These are phyloP conservation scores for Oriolus oriolus DNA, from an alignment of 2,113 vertebrate genomes.

Conservation along the genomic window DNA sequence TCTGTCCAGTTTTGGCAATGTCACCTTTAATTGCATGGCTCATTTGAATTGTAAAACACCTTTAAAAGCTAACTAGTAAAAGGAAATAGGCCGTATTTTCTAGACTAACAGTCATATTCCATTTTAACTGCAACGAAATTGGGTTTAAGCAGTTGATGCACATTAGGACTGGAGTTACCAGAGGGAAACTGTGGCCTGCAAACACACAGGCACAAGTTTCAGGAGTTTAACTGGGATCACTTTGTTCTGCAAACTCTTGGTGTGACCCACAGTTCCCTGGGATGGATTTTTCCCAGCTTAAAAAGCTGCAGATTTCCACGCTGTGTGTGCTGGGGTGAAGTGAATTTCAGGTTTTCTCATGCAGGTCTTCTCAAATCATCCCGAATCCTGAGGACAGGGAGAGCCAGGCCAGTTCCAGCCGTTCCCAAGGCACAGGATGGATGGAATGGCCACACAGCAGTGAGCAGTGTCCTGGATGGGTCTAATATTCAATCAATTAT, in stretches of 20 bases:
- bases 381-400: background rate
- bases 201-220: background rate
- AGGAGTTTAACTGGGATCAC: background rate
- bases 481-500: background rate
- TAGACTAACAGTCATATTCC: constrained; percentile 34
- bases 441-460: fast-evolving
- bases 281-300: background rate
- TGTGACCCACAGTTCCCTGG: background rate
- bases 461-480: fast-evolving
- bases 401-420: background rate
- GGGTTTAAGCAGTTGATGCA: constrained; percentile 41
- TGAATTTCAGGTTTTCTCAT: background rate
- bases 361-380: background rate
- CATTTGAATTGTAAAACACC: constrained; percentile 66
- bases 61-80: constrained; percentile 56
- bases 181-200: background rate
- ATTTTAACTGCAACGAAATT: constrained; percentile 38
- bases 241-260: background rate
- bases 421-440: fast-evolving
- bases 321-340: fast-evolving
- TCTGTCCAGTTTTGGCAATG: constrained; percentile 58
- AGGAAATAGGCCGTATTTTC: constrained; percentile 56
- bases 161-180: background rate
- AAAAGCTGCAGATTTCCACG: background rate
- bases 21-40: constrained; percentile 60